Evolutionary conservation across 2,113 vertebrate species (phyloP), one percentile per base, ranked within the genome.

Genomic region (Rhea americana): DNA sequence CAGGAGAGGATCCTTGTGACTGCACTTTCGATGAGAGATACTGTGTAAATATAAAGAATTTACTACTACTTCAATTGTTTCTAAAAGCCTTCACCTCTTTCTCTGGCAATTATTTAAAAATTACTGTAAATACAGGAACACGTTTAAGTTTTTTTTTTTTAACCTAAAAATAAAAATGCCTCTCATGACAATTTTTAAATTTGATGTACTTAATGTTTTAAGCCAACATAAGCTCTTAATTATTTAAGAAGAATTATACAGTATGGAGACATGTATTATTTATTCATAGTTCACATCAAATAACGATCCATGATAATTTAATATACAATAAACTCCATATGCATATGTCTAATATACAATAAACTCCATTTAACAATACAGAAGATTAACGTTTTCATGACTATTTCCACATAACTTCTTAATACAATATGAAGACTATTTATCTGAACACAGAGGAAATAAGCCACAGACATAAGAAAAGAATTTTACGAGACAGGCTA

Each of bases 1-100:
- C 26, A 7, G 0, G 1, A 47, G 0, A n/a, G 7, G 8, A 51
- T 25, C 32, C 17, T 47, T 21, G 7, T 1, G 0, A 59, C 1
- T 50, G 15, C 47, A 61, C 15, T 67, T 56, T 62, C 30, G 17
- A 39, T 25, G 32, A 53, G 4, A 28, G 18, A 7, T 16, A 41
- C 4, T 16, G n/a, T 24, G 14, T 55, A 51, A 66, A 19, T 26
- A 66, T 26, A 6, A 53, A 19, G 37, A 39, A 53, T n/a, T 53
- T 20, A 62, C 7, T 35, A 4, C 18, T 63, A 11, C 5, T 70
- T 28, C 41, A 25, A 51, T 28, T 53, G 13, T 53, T 53, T 72
- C 28, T 53, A 72, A 25, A 22, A 30, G 10, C 10, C 22, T 41
- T 62, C 11, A 3, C 28, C 41, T 78, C 51, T 28, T 58, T 30